Base-by-base conservation (phyloP, 2,888 invertebrate genomes). In the Phyllotreta striolata region DNA sequence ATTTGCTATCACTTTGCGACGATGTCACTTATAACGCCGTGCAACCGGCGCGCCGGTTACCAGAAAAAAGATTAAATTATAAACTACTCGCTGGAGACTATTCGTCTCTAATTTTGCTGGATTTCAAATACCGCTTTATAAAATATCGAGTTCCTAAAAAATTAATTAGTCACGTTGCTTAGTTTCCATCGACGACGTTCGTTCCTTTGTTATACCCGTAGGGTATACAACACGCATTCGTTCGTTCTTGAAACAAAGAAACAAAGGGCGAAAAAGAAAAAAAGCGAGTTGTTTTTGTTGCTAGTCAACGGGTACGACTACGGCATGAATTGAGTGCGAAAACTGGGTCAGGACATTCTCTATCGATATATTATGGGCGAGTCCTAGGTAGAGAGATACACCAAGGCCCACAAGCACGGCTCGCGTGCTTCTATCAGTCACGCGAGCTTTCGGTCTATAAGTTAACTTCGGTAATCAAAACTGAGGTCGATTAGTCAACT, bases 401-500 rank as follows among this genome's bases (percentile, higher is more conserved):
- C 70, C 68, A 70, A 72, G 66, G 70, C 46, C 65, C 40, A 59
- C 56, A 62, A 64, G 67, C 68, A 59, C 52, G 51, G 61, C 47
- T 71, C 70, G 73, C 73, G 72, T 73, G 73, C 60, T 13, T 7
- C n/a, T 44, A 60, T 37, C 44, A 66, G 71, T 70, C 73, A 73
- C 73, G 73, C 73, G 67, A 69, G 41, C 10, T 44, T 35, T 55
- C 63, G 67, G 72, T 69, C 68, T 62, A 65, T 63, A 72, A 73
- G 73, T 72, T 68, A 70, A 72, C 71, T 69, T 70, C 63, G 56
- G 64, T 73, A 71, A 71, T 72, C 70, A 71, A 68, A 69, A 69
- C 61, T 63, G 64, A 66, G 64, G 67, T 58, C 67, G 54, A 57
- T 66, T 62, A 51, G 66, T 64, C 58, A 64, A 65, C 24, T 24